Percentiles rank a stretch among this genome's conserved stretches.
Conservation (phyloP, 2,888 invertebrate species). For the Cryptops parisi region DNA sequence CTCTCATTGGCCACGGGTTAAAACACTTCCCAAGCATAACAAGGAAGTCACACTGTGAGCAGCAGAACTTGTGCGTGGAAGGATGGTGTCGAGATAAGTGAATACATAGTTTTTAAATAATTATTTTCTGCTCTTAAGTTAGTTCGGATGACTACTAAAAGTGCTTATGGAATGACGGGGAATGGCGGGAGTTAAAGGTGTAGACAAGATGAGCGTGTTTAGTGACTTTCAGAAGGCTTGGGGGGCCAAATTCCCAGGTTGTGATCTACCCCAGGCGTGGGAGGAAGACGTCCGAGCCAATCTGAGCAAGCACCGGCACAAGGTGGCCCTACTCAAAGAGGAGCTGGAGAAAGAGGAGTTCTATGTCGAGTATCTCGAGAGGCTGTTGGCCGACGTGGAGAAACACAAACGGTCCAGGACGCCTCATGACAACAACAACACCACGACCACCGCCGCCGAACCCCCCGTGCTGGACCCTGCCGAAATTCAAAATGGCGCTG, state of each 20-base stretch:
- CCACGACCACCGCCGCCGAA: neutral
- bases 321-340: conserved; percentile 61
- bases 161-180: no score
- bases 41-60: no score
- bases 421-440: neutral
- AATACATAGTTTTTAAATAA: no score
- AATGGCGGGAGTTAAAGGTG: no score
- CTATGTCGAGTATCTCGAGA: conserved; percentile 77
- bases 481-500: conserved; percentile 10
- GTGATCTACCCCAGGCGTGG: conserved; percentile 79
- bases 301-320: conserved; percentile 74
- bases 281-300: conserved; percentile 84
- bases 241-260: conserved; percentile 80
- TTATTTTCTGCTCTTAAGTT: no score
- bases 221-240: conserved; percentile 83
- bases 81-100: no score
- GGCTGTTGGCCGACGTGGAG: conserved; percentile 68
- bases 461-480: conserved; percentile 9
- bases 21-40: no score
- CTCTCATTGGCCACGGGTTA: no score
- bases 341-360: conserved; percentile 81
- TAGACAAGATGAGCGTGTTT: conserved; percentile 72
- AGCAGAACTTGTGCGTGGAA: no score
- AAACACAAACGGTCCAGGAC: conserved; percentile 46
- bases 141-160: no score